Evolutionary conservation across 2,888 invertebrate species (phyloP).

Genomic region (Eudasyphora cyanicolor): DNA sequence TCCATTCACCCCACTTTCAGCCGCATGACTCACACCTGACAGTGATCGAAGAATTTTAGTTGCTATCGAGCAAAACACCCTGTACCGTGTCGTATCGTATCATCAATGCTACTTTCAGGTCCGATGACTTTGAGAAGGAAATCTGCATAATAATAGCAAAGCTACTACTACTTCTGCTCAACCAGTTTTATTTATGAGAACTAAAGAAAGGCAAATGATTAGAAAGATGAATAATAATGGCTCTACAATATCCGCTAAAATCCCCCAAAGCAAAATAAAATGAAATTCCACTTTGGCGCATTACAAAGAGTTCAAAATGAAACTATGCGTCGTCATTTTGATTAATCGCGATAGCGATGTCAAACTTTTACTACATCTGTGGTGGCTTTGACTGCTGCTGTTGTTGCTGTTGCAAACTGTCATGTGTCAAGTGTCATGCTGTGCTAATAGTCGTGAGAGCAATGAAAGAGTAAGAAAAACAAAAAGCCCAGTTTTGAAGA

Average conservation of each 20-base stretch:
- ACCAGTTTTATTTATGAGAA: background rate
- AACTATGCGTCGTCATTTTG: conserved; percentile 1
- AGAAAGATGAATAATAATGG: conserved; percentile 13
- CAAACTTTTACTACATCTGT: conserved; percentile 25
- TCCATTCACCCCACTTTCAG: background rate
- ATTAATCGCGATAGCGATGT: conserved; percentile 24
- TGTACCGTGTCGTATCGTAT: no score
- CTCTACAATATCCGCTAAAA: conserved; percentile 20
- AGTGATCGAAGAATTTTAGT: background rate
- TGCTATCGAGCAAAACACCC: background rate
- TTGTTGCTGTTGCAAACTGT: no score
- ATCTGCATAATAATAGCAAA: conserved; percentile 6
- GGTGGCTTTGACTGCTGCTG: no score
- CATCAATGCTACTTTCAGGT: conserved; percentile 25
- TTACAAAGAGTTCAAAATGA: background rate
- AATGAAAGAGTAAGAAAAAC: background rate
- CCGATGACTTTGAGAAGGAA: conserved; percentile 35
- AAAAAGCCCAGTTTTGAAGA: no score
- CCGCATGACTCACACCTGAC: background rate
- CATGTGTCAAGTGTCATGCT: conserved; percentile 54
- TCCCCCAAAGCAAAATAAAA: background rate
- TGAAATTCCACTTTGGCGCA: background rate
- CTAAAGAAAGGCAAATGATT: conserved; percentile 2
- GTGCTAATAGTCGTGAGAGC: conserved; percentile 14
- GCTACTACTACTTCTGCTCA: no score